Percentiles rank a stretch among this genome's conserved stretches.
Evolutionary conservation across 2,797 vertebrate species (phyloP).

Genomic region (Vireo griseus): DNA sequence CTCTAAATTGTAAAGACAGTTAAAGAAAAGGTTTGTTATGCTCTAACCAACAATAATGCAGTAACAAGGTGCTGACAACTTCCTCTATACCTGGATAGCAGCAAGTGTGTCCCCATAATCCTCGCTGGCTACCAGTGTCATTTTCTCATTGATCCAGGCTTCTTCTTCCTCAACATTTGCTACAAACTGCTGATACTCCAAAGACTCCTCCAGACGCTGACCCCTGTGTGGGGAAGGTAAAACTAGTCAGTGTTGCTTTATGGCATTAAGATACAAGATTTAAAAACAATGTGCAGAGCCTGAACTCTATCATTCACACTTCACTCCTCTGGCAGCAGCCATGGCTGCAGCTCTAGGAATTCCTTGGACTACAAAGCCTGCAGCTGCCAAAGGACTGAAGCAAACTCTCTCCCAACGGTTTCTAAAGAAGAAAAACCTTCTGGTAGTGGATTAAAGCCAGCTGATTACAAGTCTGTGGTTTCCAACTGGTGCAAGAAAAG

Average conservation of each 20-base stretch:
- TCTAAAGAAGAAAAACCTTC: neutral
- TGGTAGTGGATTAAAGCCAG: neutral
- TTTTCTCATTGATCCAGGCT: constrained; percentile 98
- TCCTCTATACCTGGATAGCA: constrained; percentile 88
- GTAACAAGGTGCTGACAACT: neutral
- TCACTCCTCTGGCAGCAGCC: neutral
- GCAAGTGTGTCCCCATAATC: constrained; percentile 97
- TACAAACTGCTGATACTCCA: constrained; percentile 99
- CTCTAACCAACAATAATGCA: neutral
- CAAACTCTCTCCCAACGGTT: neutral
- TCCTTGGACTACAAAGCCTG: neutral
- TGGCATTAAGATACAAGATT: neutral
- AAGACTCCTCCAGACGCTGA: constrained; percentile 93
- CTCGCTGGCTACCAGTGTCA: constrained; percentile 95
- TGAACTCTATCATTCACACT: neutral
- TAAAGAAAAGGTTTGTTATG: neutral
- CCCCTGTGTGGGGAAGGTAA: constrained; percentile 73
- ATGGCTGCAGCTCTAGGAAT: neutral
- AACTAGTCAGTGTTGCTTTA: neutral
- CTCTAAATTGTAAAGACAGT: neutral
- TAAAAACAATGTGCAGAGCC: neutral
- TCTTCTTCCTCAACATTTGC: constrained; percentile 98
- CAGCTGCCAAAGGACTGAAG: neutral
- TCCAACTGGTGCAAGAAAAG: neutral
- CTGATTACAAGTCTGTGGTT: neutral